These are phyloP conservation scores for Ceratina japonica DNA, from an alignment of 1,140 invertebrate species.

Conservation along the genomic window DNA sequence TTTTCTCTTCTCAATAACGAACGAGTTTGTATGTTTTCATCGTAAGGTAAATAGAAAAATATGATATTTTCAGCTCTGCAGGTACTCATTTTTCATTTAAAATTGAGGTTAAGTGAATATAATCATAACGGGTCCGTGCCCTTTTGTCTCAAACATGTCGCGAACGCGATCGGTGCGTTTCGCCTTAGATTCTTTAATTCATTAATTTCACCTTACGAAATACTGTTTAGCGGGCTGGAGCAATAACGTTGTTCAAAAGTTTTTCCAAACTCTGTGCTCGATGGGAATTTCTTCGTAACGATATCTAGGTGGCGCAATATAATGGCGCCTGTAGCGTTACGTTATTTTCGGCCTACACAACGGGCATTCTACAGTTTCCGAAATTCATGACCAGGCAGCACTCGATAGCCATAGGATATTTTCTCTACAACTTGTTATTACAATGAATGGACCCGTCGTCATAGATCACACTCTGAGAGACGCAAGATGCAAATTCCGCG, in stretches of 20 bases:
- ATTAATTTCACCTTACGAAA: constrained; percentile 41
- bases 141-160: not conserved
- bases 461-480: constrained; percentile 14
- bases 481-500: not conserved
- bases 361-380: constrained; percentile 50
- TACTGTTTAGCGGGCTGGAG: constrained; percentile 2
- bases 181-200: constrained; percentile 21
- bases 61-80: constrained; percentile 24
- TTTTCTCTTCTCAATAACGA: constrained; percentile 20
- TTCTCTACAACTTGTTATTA: constrained; percentile 21
- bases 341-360: constrained; percentile 50
- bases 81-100: constrained; percentile 49
- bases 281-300: constrained; percentile 64
- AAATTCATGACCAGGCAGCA: constrained; percentile 52
- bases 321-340: constrained; percentile 64
- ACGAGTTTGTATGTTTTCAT: constrained; percentile 9
- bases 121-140: not conserved
- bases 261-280: constrained; percentile 59
- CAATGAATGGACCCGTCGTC: constrained; percentile 14
- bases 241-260: constrained; percentile 66
- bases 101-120: constrained; percentile 49
- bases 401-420: constrained; percentile 42
- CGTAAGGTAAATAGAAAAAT: constrained; percentile 21
- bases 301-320: constrained; percentile 69
- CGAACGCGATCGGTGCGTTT: not conserved